Evolutionary conservation across 2,113 vertebrate genomes (phyloP).

Genomic region (Vanacampus margaritifer): DNA sequence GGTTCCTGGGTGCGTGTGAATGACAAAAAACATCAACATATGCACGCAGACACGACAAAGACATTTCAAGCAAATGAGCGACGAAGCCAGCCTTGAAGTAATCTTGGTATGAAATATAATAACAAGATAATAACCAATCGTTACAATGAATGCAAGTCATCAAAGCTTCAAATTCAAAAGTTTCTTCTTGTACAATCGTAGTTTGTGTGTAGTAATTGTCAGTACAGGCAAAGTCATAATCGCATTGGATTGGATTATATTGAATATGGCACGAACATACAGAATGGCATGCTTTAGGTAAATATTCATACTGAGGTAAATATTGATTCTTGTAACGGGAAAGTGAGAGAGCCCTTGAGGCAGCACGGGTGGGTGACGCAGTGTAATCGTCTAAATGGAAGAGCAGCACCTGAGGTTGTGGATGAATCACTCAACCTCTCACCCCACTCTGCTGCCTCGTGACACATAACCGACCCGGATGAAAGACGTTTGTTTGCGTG

Average conservation of each 20-base stretch:
- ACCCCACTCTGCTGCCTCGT: background rate
- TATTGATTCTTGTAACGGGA: background rate
- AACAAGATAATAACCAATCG: background rate
- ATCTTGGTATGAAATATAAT: background rate
- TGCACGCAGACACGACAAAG: background rate
- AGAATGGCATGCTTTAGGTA: background rate
- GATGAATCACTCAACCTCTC: conserved; percentile 24
- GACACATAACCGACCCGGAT: background rate
- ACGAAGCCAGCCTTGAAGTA: background rate
- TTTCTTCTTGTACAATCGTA: background rate
- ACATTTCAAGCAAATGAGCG: background rate
- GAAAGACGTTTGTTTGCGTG: background rate
- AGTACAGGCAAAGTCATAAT: background rate
- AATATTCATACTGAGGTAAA: too few species aligned
- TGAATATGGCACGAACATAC: background rate
- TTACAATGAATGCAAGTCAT: background rate
- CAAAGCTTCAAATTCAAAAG: background rate
- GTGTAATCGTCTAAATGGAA: conserved; percentile 9
- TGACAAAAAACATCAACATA: background rate
- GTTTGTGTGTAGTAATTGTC: too few species aligned
- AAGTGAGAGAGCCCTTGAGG: conserved; percentile 4
- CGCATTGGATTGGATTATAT: background rate
- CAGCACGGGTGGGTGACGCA: conserved; percentile 11
- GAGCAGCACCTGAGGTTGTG: conserved; percentile 1
- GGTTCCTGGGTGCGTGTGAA: background rate